Evolutionary conservation across 2,888 invertebrate species (phyloP).

Genomic region (Leucania comma): DNA sequence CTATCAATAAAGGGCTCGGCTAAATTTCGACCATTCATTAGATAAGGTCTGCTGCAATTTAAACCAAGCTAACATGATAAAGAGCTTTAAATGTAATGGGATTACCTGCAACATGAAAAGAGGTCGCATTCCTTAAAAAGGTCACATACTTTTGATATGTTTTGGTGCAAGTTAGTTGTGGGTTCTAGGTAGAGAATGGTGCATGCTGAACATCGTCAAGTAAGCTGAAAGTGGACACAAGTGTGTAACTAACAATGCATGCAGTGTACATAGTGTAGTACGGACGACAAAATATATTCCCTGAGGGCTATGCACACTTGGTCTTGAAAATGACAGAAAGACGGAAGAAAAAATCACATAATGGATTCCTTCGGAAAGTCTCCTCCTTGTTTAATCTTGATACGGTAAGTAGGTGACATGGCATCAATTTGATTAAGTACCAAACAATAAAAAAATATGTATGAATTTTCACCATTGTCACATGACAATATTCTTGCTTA

Average conservation of each 20-base stretch:
- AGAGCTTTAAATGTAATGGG: slow-evolving; percentile 81
- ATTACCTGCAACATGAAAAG: slow-evolving; percentile 75
- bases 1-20: slow-evolving; percentile 89
- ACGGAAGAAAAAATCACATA: slow-evolving; percentile 90
- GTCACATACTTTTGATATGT: slow-evolving; percentile 80
- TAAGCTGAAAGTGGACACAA: slow-evolving; percentile 87
- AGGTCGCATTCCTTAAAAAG: slow-evolving; percentile 78
- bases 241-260: slow-evolving; percentile 91
- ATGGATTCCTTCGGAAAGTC: slow-evolving; percentile 96
- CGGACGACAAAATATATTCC: slow-evolving; percentile 79
- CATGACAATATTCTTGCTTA: slow-evolving; percentile 38
- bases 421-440: slow-evolving; percentile 58
- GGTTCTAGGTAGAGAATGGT: slow-evolving; percentile 90
- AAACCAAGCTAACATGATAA: slow-evolving; percentile 86
- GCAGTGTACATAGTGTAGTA: slow-evolving; percentile 90
- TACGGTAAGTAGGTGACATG: slow-evolving; percentile 92
- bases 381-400: slow-evolving; percentile 97
- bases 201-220: slow-evolving; percentile 87
- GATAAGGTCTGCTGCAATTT: slow-evolving; percentile 86
- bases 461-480: slow-evolving; percentile 67
- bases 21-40: slow-evolving; percentile 81
- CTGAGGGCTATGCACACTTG: slow-evolving; percentile 86
- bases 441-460: slow-evolving; percentile 45
- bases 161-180: slow-evolving; percentile 90
- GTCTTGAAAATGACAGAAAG: slow-evolving; percentile 89